Evolutionary conservation across 37 sponge, comb jelly and placozoan species (phyloP), one percentile per base, ranked within the genome.

Genomic region (Haliclona indistincta): DNA sequence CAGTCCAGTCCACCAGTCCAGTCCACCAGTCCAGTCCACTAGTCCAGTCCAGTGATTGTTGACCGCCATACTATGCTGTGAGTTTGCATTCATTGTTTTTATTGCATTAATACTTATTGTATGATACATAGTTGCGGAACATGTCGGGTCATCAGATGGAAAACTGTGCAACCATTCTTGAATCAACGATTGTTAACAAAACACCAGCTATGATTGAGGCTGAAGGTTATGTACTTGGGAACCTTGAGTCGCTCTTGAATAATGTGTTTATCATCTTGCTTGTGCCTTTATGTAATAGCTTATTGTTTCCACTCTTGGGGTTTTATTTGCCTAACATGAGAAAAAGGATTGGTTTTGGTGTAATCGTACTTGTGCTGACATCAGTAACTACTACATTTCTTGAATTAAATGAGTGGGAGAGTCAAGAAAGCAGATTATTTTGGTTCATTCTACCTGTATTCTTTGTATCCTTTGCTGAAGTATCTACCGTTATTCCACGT

Each of bases 321-420:
- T 4, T 43, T 26, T 70, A 44, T 23, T 11, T 23, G 17, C 71
- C 71, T 41, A 70, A 70, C 71, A 43, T 37, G 29, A 45, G 47
- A 7, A 70, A 70, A 49, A 19, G 71, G 6, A 44, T 70, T 44
- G 71, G 71, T 19, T 17, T 70, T 4, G 51, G 71, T 41, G 26
- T 58, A 58, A 26, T 26, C n/a, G 7, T 58, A 25, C 26, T 20
- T 58, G 6, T 58, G 6, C 25, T 58, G 60, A 7, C 26, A 58
- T 8, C 25, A 25, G 26, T 58, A 26, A 8, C n/a, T 6, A 26
- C 60, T 58, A 26, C 60, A 25, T 17, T 47, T 17, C 15, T 47
- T 17, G 51, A 47, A 47, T 15, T 47, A 47, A 47, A 47, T 47
- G 13, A 10, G 10, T 17, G 51, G 10, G 10, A 10, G 10, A 47